Evolutionary conservation across 2,888 invertebrate genomes (phyloP).

Genomic region (Tillus elongatus): DNA sequence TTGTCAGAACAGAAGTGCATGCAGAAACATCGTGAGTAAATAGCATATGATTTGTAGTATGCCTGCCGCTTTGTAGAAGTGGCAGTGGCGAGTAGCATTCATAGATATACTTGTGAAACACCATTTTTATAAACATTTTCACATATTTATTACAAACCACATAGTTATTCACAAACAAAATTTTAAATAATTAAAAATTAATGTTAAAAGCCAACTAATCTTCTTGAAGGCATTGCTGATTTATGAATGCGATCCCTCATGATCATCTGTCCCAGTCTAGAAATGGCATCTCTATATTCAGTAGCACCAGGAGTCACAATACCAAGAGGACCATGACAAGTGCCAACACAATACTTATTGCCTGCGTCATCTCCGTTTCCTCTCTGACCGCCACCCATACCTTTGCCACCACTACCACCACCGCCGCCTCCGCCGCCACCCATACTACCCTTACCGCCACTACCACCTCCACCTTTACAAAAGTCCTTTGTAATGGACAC

Average conservation of each 20-base stretch:
- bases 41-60: too few relatives aligned
- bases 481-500: slow-evolving; percentile 23
- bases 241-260: slow-evolving; percentile 51
- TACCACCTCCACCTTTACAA: slow-evolving; percentile 17
- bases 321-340: slow-evolving; percentile 17
- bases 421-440: slow-evolving; percentile 17
- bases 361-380: slow-evolving; percentile 7
- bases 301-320: slow-evolving; percentile 37
- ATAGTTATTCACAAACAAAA: too few relatives aligned
- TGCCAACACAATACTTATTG: slow-evolving; percentile 12
- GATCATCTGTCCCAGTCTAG: slow-evolving; percentile 52
- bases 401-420: slow-evolving; percentile 15
- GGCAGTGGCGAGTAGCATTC: too few relatives aligned
- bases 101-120: too few relatives aligned
- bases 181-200: too few relatives aligned
- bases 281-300: slow-evolving; percentile 56
- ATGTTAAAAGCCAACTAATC: not conserved
- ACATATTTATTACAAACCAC: too few relatives aligned
- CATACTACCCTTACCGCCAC: slow-evolving; percentile 13
- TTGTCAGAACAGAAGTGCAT: too few relatives aligned
- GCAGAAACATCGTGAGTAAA: too few relatives aligned
- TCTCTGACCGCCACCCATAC: slow-evolving; percentile 17
- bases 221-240: not conserved
- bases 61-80: too few relatives aligned
- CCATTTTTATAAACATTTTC: too few relatives aligned